phyloP scores from a whole-genome alignment of 1,140 invertebrate genomes.

The Pseudomyrmex concolor region DNA sequence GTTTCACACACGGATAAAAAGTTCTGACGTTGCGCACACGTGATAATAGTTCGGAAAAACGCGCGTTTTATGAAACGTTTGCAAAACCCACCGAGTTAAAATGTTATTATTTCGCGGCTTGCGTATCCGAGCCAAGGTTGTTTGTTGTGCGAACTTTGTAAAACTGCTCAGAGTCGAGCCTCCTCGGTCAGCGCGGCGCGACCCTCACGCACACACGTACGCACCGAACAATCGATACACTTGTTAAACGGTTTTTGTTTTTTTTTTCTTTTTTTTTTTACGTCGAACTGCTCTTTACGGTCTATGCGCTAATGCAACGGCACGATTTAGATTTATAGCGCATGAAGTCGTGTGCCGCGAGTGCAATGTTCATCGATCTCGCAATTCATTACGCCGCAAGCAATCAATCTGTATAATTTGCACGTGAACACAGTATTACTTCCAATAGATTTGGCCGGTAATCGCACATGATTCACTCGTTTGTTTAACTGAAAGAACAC shows the following conservation, averaged over 20 bases:
- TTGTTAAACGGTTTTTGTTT: neutral
- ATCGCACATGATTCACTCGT: slow-evolving; percentile 63
- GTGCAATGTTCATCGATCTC: slow-evolving; percentile 56
- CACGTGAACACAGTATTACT: slow-evolving; percentile 52
- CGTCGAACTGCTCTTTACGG: neutral
- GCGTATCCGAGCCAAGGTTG: neutral
- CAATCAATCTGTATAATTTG: slow-evolving; percentile 61
- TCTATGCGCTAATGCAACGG: slow-evolving; percentile 20
- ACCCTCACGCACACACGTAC: neutral
- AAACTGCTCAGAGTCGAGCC: neutral
- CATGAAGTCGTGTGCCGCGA: slow-evolving; percentile 27
- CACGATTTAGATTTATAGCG: slow-evolving; percentile 45
- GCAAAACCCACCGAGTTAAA: too few relatives aligned
- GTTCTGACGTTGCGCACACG: too few relatives aligned
- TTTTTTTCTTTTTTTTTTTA: neutral
- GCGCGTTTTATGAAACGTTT: too few relatives aligned
- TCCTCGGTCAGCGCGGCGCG: neutral
- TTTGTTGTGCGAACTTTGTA: neutral
- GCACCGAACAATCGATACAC: neutral
- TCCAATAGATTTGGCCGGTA: slow-evolving; percentile 52
- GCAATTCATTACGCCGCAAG: slow-evolving; percentile 48
- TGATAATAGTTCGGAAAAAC: too few relatives aligned
- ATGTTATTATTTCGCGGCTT: too few relatives aligned
- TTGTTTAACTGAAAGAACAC: slow-evolving; percentile 43
- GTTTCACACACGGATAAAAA: too few relatives aligned